phyloP scores from a whole-genome alignment of 2,797 vertebrate species.

The Tachyglossus aculeatus region DNA sequence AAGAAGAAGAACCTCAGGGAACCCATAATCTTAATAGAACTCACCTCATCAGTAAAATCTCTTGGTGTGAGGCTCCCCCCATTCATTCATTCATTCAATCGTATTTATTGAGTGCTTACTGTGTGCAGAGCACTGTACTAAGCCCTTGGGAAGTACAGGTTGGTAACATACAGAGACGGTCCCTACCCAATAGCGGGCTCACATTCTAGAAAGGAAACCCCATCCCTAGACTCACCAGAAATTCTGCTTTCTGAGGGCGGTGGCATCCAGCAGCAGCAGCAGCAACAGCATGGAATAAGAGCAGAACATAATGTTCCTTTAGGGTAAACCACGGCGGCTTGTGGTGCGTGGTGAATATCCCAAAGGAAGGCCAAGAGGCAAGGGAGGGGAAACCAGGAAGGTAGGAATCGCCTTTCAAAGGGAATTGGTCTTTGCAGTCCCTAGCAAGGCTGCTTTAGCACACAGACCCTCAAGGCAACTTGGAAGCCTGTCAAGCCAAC shows the following conservation, averaged over 20 bases:
- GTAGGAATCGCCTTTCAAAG: not conserved
- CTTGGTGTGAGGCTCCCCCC: too few species aligned
- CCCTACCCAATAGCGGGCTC: too few species aligned
- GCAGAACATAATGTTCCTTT: conserved; percentile 18
- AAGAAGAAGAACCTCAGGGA: too few species aligned
- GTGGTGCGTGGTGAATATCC: conserved; percentile 14
- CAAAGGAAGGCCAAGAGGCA: not conserved
- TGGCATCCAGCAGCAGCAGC: not conserved
- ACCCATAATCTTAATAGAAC: too few species aligned
- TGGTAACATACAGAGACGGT: too few species aligned
- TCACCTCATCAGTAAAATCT: too few species aligned
- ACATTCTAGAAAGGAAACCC: too few species aligned
- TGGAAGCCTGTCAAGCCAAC: not conserved
- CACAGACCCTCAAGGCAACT: not conserved
- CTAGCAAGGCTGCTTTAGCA: not conserved
- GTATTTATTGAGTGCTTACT: too few species aligned
- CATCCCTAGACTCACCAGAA: too few species aligned
- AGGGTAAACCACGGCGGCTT: conserved; percentile 18
- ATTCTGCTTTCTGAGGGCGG: not conserved
- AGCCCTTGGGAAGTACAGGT: too few species aligned
- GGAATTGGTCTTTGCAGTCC: not conserved
- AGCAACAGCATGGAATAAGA: not conserved
- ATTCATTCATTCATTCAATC: too few species aligned
- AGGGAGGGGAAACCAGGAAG: not conserved
- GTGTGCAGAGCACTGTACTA: too few species aligned